Evolutionary conservation across 2,797 vertebrate genomes (phyloP).

Genomic region (Urophycis tenuis): DNA sequence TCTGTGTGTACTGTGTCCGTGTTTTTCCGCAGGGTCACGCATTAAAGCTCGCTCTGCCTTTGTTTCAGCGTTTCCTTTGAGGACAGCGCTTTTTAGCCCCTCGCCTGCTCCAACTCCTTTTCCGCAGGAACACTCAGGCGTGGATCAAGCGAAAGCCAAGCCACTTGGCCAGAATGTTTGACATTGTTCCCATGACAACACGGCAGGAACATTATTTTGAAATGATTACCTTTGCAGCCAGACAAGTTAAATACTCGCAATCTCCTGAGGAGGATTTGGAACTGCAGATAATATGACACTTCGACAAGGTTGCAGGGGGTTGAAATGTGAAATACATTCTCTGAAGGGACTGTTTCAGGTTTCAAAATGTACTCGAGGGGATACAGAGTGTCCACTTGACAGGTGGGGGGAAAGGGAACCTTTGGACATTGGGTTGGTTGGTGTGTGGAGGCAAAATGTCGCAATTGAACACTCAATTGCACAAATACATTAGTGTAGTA

Average conservation of each 20-base stretch:
- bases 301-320: neutral
- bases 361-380: no score
- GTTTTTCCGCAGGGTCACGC: neutral
- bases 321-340: neutral
- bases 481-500: no score
- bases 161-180: neutral
- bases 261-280: neutral
- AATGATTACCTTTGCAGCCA: neutral
- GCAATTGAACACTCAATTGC: no score
- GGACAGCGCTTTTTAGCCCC: neutral
- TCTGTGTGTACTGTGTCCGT: neutral
- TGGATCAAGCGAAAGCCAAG: neutral
- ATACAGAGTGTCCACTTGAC: no score
- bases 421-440: neutral
- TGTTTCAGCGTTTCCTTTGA: no score
- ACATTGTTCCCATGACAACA: neutral
- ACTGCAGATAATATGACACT: neutral
- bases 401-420: no score
- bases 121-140: neutral
- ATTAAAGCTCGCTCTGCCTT: neutral
- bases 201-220: neutral
- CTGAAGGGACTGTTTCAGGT: neutral
- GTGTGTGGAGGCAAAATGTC: neutral
- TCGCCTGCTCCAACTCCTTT: neutral
- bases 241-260: neutral